Base-by-base conservation (phyloP, 2,113 vertebrate genomes). In the Sterrhoptilus dennistouni region DNA sequence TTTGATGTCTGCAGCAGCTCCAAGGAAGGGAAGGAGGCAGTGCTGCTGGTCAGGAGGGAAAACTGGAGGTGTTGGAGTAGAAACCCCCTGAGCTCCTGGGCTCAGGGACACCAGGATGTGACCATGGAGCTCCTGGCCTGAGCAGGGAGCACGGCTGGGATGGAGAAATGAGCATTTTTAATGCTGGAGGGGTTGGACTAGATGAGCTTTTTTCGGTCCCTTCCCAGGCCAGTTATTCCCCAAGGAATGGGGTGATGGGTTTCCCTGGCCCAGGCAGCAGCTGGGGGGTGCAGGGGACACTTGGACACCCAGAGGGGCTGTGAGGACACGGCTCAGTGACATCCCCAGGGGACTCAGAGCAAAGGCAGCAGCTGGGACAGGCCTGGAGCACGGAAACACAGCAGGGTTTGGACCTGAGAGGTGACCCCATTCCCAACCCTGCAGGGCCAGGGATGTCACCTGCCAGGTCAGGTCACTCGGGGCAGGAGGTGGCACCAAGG, bases 381-480 rank as follows among this genome's bases (percentile, higher is more conserved):
- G 11, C 8, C 56, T 17, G 50, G 38, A 5, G 5, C 21, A 28
- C 0, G 2, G 49, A 12, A n/a, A 23, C 49, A 9, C 59, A 18
- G 85, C 70, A 1, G 3, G 60, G 16, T 3, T 35, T 35, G 71
- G 44, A 7, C 25, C 36, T 8, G 9, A 4, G 18, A 35, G 13
- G 5, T 33, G 14, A 36, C 5, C 82, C 50, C 49, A 4, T 15
- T 3, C 4, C 59, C 47, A 38, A 12, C 5, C 42, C 60, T 56
- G 50, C 52, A 9, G 2, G 70, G n/a, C 18, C 60, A n/a, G 52
- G 35, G 53, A 5, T 12, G 18, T 2, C 53, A 38, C n/a, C n/a
- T 8, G 35, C 79, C 1, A 8, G 23, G 23, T 6, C 23, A 5
- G 53, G 53, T 1, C 1, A 8, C 28, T 9, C 0, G 4, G 31